These are phyloP conservation scores for Anolis sagrei DNA, from an alignment of 2,113 vertebrate genomes.

Conservation along the genomic window DNA sequence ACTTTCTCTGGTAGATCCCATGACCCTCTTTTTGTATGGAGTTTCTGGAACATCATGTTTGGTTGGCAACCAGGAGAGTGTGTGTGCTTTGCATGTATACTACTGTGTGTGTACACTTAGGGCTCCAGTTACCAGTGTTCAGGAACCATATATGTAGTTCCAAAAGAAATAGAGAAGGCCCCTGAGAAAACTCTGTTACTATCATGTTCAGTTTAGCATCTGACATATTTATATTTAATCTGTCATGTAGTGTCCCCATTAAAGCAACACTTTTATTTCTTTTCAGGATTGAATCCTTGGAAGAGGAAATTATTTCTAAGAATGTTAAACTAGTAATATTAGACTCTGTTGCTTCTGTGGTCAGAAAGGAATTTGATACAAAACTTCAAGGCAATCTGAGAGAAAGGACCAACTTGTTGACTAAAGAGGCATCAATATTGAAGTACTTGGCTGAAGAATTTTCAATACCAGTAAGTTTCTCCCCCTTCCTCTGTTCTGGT, in stretches of 20 bases:
- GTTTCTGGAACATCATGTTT: neutral
- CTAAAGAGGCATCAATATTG: constrained; percentile 78
- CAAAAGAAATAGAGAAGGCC: neutral
- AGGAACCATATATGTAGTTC: neutral
- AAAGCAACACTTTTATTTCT: constrained; percentile 24
- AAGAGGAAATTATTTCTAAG: constrained; percentile 87
- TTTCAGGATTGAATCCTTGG: constrained; percentile 81
- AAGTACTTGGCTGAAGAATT: constrained; percentile 88
- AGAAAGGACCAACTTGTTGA: constrained; percentile 83
- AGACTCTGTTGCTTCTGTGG: constrained; percentile 87
- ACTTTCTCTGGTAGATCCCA: neutral
- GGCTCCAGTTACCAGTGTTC: neutral
- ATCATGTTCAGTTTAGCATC: neutral
- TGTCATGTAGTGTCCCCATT: neutral
- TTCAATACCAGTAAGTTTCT: constrained; percentile 84
- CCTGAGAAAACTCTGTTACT: neutral
- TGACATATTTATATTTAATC: neutral
- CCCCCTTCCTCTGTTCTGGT: neutral
- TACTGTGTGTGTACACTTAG: neutral
- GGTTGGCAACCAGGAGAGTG: no score
- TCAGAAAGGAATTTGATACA: constrained; percentile 87
- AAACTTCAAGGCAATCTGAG: constrained; percentile 82
- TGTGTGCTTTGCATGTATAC: neutral
- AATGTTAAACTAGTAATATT: constrained; percentile 81
- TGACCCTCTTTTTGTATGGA: neutral